Evolutionary conservation across 2,888 invertebrate species (phyloP).

Genomic region (Idaea aversata): DNA sequence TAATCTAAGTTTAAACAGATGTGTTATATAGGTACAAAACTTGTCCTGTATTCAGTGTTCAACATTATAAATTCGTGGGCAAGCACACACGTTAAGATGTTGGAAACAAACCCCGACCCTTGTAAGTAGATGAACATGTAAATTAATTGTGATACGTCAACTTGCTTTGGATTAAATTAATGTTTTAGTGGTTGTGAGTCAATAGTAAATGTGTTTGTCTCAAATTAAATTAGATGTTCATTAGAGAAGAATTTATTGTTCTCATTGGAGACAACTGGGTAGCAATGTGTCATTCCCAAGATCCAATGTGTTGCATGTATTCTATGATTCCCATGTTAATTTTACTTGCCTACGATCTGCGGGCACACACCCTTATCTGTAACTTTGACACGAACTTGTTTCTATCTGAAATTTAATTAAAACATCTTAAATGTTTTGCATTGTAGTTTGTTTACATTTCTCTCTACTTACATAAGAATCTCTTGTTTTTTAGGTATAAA

Average conservation of each 20-base stretch:
- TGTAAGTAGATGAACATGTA: constrained; percentile 21
- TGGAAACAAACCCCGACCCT: constrained; percentile 8
- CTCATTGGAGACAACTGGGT: neutral
- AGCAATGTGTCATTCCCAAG: no score
- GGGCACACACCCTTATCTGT: no score
- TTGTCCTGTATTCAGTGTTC: neutral
- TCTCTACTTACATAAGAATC: no score
- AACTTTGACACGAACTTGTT: no score
- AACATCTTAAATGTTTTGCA: no score
- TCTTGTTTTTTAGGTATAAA: no score
- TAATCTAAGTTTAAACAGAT: neutral
- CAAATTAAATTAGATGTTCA: neutral
- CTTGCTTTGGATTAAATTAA: constrained; percentile 14
- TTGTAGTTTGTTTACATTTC: no score
- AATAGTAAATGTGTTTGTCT: constrained; percentile 9
- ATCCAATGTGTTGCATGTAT: no score
- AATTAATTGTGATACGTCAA: constrained; percentile 22
- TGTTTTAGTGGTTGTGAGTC: constrained; percentile 10
- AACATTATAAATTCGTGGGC: neutral
- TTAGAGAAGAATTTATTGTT: neutral
- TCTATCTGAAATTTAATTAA: no score
- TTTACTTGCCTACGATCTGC: no score
- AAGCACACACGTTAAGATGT: neutral
- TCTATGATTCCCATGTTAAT: no score
- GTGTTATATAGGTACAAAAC: neutral